These are phyloP conservation scores for Pipistrellus pygmaeus DNA, from an alignment of 2,797 vertebrate species.

Conservation along the genomic window DNA sequence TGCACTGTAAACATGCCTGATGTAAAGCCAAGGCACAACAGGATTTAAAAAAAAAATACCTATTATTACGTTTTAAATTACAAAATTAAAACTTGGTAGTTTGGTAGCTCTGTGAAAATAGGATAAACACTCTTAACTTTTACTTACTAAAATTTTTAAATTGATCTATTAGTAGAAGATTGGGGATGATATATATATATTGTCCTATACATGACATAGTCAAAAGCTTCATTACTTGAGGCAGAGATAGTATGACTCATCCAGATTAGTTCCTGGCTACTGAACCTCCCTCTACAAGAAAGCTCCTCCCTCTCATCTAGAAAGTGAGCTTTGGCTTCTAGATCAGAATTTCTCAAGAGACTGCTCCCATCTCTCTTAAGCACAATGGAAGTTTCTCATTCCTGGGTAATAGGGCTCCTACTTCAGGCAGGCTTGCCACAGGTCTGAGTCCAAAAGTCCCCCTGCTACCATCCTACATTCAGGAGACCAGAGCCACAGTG, in stretches of 20 bases:
- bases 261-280: neutral
- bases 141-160: neutral
- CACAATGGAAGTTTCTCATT: neutral
- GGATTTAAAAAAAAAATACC: neutral
- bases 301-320: neutral
- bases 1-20: neutral
- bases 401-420: neutral
- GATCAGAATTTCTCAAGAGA: neutral
- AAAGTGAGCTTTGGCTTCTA: neutral
- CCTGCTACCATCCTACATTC: too few species aligned
- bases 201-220: neutral
- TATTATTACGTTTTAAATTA: neutral
- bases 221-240: neutral
- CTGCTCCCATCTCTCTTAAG: neutral
- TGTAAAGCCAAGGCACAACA: neutral
- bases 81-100: constrained; percentile 30
- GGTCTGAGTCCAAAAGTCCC: neutral
- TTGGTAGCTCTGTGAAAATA: constrained; percentile 11
- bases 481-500: neutral
- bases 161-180: neutral
- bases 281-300: neutral
- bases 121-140: neutral
- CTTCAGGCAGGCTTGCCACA: neutral
- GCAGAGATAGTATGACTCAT: neutral
- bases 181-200: neutral